Conservation (phyloP, 2,113 vertebrate species). For the Rafetus swinhoei region DNA sequence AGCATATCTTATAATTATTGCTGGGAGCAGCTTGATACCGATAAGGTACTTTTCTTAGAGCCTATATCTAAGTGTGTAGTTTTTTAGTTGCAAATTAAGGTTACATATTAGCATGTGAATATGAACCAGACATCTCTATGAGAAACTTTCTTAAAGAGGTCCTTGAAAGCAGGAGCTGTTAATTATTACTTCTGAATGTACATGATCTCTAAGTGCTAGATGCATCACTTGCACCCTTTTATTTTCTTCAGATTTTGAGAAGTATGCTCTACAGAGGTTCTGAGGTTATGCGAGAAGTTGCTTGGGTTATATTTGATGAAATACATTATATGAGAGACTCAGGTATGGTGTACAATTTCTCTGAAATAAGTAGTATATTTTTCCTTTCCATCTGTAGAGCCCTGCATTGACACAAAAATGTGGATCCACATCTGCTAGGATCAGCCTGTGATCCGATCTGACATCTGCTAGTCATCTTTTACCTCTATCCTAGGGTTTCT, state of each 20-base stretch:
- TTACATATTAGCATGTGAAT: not conserved
- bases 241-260: slow-evolving; percentile 89
- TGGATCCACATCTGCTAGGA: no score
- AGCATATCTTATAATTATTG: not conserved
- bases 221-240: not conserved
- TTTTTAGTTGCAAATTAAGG: not conserved
- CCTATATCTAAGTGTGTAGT: not conserved
- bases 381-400: not conserved
- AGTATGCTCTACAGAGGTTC: slow-evolving; percentile 98
- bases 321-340: slow-evolving; percentile 99
- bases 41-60: not conserved
- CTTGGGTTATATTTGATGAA: slow-evolving; percentile 98
- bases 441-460: no score
- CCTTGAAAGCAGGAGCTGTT: not conserved
- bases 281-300: slow-evolving; percentile 98
- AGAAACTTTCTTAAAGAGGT: not conserved
- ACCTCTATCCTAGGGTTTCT: no score
- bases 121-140: not conserved
- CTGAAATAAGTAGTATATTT: accelerated
- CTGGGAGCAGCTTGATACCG: not conserved
- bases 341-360: slow-evolving; percentile 73
- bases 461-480: no score
- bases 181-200: not conserved
- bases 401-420: no score
- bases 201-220: not conserved